phyloP scores from a whole-genome alignment of 1,140 invertebrate genomes.

The Drosophila oshimai region DNA sequence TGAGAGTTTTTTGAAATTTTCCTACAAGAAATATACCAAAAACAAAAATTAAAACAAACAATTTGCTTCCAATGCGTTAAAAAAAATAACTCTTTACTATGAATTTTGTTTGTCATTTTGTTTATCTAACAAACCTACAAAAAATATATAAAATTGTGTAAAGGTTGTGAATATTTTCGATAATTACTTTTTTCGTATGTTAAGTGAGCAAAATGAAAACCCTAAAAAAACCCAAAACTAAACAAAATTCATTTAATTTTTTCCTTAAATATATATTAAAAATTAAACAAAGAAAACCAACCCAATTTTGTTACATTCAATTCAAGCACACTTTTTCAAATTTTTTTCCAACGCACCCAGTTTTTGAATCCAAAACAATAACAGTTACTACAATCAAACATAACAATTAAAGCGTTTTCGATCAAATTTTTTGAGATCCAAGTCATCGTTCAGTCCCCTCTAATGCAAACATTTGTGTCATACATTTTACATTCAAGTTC shows the following conservation, averaged over 20 bases:
- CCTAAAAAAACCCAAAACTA: constrained; percentile 39
- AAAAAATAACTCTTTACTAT: constrained; percentile 45
- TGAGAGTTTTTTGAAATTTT: constrained; percentile 62
- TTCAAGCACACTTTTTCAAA: constrained; percentile 78
- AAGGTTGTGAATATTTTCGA: constrained; percentile 54
- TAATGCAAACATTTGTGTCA: constrained; percentile 29
- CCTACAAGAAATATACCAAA: constrained; percentile 46
- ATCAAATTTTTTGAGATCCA: constrained; percentile 56
- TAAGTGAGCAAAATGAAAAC: constrained; percentile 46
- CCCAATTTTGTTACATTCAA: constrained; percentile 73
- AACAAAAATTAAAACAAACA: constrained; percentile 23
- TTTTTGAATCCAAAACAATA: constrained; percentile 71
- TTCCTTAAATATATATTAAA: constrained; percentile 44
- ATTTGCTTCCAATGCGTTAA: constrained; percentile 42
- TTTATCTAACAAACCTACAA: constrained; percentile 29
- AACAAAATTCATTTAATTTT: constrained; percentile 72
- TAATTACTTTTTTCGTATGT: constrained; percentile 23
- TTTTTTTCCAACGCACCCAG: constrained; percentile 72
- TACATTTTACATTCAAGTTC: constrained; percentile 18
- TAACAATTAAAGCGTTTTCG: constrained; percentile 39
- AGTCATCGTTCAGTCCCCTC: constrained; percentile 41
- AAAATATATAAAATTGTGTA: constrained; percentile 25
- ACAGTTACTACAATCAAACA: constrained; percentile 26
- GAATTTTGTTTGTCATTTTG: constrained; percentile 72
- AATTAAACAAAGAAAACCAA: constrained; percentile 30